phyloP scores from a whole-genome alignment of 2,113 vertebrate species.

The Diphyllodes magnificus region DNA sequence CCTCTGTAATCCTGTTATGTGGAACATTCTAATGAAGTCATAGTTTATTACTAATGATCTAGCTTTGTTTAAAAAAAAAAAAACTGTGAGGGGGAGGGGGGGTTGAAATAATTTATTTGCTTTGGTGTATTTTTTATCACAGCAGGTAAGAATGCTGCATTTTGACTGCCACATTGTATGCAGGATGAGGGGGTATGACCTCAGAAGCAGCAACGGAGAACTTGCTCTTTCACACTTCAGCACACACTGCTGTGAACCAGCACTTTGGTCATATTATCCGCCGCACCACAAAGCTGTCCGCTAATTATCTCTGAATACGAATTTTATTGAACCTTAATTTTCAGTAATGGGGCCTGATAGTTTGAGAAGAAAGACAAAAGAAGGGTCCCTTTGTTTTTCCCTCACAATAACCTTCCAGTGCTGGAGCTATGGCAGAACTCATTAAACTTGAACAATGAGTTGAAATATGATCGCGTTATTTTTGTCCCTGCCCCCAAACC shows the following conservation, averaged over 20 bases:
- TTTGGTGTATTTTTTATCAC: slow-evolving; percentile 77
- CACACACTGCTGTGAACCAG: slow-evolving; percentile 75
- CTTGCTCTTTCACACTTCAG: slow-evolving; percentile 74
- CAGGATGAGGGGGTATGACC: slow-evolving; percentile 51
- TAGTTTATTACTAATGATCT: slow-evolving; percentile 71
- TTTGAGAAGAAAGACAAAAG: slow-evolving; percentile 69
- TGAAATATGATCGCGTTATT: slow-evolving; percentile 36
- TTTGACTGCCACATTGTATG: slow-evolving; percentile 68
- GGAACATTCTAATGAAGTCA: slow-evolving; percentile 75
- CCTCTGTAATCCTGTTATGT: slow-evolving; percentile 77
- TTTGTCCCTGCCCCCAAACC: not conserved
- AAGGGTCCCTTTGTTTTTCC: slow-evolving; percentile 45
- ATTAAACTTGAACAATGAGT: slow-evolving; percentile 40
- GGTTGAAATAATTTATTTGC: slow-evolving; percentile 82
- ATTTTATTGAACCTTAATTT: slow-evolving; percentile 87
- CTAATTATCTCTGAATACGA: slow-evolving; percentile 90
- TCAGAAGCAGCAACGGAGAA: slow-evolving; percentile 38
- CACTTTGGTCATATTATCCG: slow-evolving; percentile 64
- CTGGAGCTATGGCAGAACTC: slow-evolving; percentile 29
- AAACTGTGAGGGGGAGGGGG: not conserved
- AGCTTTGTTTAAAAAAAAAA: slow-evolving; percentile 63
- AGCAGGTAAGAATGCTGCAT: slow-evolving; percentile 77
- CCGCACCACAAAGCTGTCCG: slow-evolving; percentile 68
- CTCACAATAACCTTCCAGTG: slow-evolving; percentile 30
- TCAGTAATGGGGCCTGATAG: slow-evolving; percentile 85